phyloP scores from a whole-genome alignment of 2,888 invertebrate genomes.

The Cryptus viduatorius region DNA sequence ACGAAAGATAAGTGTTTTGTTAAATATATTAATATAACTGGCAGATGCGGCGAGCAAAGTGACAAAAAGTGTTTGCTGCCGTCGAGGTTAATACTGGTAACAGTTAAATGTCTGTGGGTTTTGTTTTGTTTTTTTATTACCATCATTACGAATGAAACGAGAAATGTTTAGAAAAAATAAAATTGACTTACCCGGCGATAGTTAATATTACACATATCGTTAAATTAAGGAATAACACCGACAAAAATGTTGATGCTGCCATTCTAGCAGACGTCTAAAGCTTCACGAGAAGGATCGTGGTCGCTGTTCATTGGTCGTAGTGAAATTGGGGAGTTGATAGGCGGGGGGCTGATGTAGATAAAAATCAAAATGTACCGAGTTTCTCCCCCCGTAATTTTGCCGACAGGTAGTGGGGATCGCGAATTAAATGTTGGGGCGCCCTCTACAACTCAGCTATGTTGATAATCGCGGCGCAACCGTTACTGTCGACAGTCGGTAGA shows the following conservation, averaged over 20 bases:
- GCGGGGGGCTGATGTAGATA: no score
- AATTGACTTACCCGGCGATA: slow-evolving; percentile 79
- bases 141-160: not conserved
- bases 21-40: not conserved
- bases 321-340: not conserved
- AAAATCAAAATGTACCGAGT: no score
- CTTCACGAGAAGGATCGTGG: slow-evolving; percentile 78
- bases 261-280: slow-evolving; percentile 82
- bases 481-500: no score
- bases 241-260: slow-evolving; percentile 80
- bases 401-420: no score
- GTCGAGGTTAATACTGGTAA: slow-evolving; percentile 40
- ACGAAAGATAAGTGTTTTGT: not conserved
- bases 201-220: slow-evolving; percentile 76
- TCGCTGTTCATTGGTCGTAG: slow-evolving; percentile 78
- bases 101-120: not conserved
- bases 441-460: no score
- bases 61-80: slow-evolving; percentile 22
- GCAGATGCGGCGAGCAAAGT: not conserved
- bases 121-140: not conserved
- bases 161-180: not conserved
- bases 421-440: no score
- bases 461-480: no score
- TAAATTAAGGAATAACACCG: slow-evolving; percentile 80
- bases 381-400: no score